These are phyloP conservation scores for Anolis carolinensis DNA, from an alignment of 2,113 vertebrate species.

Conservation along the genomic window DNA sequence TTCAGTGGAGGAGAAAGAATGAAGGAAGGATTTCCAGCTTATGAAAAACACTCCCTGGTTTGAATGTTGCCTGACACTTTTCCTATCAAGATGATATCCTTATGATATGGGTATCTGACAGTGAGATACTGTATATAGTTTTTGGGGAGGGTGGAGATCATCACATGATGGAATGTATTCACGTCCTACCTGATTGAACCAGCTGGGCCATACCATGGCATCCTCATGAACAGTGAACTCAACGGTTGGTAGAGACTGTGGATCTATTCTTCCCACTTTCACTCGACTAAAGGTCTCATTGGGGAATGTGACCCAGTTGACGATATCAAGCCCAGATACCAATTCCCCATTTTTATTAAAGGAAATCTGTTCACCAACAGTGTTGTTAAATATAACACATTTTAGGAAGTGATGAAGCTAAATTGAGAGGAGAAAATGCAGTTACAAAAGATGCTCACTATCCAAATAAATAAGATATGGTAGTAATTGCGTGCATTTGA, in stretches of 20 bases:
- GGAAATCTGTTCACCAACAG: not conserved
- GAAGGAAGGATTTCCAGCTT: no score
- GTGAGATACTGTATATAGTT: not conserved
- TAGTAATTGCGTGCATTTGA: no score
- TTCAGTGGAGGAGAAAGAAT: no score
- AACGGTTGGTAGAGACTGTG: not conserved
- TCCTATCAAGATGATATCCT: not conserved
- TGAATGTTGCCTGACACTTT: no score
- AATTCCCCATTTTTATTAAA: not conserved
- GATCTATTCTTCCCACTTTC: not conserved
- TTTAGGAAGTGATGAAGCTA: not conserved
- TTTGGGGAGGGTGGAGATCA: not conserved
- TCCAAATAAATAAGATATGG: no score
- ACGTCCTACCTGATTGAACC: not conserved
- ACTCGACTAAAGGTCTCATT: not conserved
- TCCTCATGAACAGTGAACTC: not conserved
- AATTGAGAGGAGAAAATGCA: not conserved
- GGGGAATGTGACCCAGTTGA: slow-evolving; percentile 3
- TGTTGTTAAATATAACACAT: not conserved
- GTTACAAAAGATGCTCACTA: no score
- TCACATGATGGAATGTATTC: not conserved
- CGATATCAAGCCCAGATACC: not conserved
- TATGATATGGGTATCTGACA: no score
- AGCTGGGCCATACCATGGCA: not conserved
- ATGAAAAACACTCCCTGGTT: no score